Evolutionary conservation across 2,113 vertebrate genomes (phyloP).

Genomic region (Isurus oxyrinchus): DNA sequence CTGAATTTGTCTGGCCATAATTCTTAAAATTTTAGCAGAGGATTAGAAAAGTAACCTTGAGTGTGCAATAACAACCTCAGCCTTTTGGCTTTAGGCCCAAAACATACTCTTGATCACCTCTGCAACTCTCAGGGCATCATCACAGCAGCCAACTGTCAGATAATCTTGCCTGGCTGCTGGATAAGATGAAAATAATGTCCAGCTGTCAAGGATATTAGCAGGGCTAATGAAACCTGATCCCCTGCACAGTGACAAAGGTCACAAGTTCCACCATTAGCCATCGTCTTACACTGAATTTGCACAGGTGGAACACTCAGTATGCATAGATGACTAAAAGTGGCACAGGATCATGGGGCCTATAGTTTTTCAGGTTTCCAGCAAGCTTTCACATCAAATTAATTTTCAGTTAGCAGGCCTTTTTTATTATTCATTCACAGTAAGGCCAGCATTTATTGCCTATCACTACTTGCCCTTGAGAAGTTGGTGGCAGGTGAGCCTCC

Average conservation of each 20-base stretch:
- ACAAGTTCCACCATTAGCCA: neutral
- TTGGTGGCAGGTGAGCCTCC: neutral
- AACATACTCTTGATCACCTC: constrained; percentile 16
- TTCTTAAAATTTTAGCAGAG: neutral
- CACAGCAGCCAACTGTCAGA: neutral
- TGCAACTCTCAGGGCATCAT: neutral
- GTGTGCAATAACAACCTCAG: constrained; percentile 16
- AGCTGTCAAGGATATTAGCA: constrained; percentile 30
- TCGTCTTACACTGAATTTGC: neutral
- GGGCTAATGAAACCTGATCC: constrained; percentile 11
- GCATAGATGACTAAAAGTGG: neutral
- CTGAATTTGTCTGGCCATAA: constrained; percentile 27
- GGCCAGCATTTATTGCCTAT: neutral
- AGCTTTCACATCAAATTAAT: neutral
- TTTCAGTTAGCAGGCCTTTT: neutral
- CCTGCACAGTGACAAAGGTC: neutral
- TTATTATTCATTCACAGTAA: neutral
- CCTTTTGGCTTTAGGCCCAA: constrained; percentile 26
- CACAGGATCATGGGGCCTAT: neutral
- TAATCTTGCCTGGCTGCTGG: neutral
- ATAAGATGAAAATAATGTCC: constrained; percentile 24
- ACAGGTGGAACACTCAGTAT: neutral
- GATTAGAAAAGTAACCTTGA: constrained; percentile 29
- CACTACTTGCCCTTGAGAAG: neutral
- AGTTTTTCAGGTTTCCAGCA: neutral